phyloP scores from a whole-genome alignment of 2,888 invertebrate genomes.

The Pammene aurita region DNA sequence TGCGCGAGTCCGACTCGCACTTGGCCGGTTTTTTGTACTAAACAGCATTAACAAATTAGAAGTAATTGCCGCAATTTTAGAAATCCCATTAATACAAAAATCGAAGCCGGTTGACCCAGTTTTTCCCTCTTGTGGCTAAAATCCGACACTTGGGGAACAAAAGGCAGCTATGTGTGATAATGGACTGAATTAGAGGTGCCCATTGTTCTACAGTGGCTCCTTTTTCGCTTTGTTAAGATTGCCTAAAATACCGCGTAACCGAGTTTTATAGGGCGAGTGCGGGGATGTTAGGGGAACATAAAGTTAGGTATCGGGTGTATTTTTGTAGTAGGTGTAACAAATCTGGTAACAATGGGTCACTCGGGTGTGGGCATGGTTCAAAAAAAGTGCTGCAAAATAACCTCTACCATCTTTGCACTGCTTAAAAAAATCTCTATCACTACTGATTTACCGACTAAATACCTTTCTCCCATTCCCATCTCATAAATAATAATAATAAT shows the following conservation, averaged over 20 bases:
- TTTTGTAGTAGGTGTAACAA: too few relatives aligned
- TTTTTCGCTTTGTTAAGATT: constrained; percentile 37
- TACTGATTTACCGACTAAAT: too few relatives aligned
- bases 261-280: constrained; percentile 5
- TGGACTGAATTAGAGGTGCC: constrained; percentile 52
- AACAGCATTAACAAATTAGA: background rate
- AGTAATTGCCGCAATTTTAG: constrained; percentile 11
- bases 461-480: too few relatives aligned
- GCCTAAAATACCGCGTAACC: constrained; percentile 22
- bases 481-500: too few relatives aligned
- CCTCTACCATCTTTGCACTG: too few relatives aligned
- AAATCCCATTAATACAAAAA: constrained; percentile 21
- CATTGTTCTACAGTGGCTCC: constrained; percentile 52
- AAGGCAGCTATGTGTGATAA: constrained; percentile 49
- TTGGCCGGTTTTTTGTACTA: background rate
- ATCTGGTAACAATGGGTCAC: too few relatives aligned
- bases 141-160: constrained; percentile 56
- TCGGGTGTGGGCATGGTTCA: too few relatives aligned
- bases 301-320: too few relatives aligned
- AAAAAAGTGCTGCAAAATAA: too few relatives aligned
- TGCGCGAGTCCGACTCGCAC: too few relatives aligned
- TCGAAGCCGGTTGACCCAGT: constrained; percentile 30
- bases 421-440: too few relatives aligned
- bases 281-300: background rate
- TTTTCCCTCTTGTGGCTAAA: constrained; percentile 47